These are phyloP conservation scores for Panopea generosa DNA, from an alignment of 2,888 invertebrate species.

Conservation along the genomic window DNA sequence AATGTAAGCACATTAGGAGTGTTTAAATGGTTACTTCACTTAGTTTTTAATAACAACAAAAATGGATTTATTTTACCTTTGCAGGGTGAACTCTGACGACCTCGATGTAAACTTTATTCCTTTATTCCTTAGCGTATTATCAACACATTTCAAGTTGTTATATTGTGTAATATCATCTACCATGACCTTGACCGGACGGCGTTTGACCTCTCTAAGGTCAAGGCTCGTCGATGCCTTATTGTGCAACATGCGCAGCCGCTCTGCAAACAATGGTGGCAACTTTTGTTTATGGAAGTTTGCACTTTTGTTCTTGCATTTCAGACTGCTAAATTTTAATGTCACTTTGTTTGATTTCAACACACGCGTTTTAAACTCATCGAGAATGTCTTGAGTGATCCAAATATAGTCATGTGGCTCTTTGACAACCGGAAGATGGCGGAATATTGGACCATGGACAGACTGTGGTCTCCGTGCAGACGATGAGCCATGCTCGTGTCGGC, in stretches of 20 bases:
- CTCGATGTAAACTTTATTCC: no score
- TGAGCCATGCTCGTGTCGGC: background rate
- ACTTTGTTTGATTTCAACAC: background rate
- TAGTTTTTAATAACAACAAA: no score
- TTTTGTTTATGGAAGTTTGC: background rate
- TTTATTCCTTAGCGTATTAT: background rate
- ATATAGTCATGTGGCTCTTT: constrained; percentile 5
- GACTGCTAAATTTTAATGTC: constrained; percentile 7
- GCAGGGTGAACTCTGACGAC: no score
- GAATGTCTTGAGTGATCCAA: constrained; percentile 20
- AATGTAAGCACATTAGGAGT: no score
- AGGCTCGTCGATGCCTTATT: constrained; percentile 19
- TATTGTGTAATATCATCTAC: constrained; percentile 35
- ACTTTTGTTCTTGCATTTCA: background rate
- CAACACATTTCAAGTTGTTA: background rate
- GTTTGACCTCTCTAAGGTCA: constrained; percentile 12
- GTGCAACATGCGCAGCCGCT: constrained; percentile 8
- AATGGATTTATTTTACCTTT: no score
- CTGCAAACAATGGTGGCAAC: constrained; percentile 7
- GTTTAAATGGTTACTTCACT: no score
- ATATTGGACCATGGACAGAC: constrained; percentile 5
- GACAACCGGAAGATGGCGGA: constrained; percentile 2
- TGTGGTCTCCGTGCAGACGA: constrained; percentile 1
- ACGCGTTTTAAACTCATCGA: constrained; percentile 4
- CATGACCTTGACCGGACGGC: constrained; percentile 38